Conservation (phyloP, 2,797 vertebrate genomes). For the Florisuga fusca region DNA sequence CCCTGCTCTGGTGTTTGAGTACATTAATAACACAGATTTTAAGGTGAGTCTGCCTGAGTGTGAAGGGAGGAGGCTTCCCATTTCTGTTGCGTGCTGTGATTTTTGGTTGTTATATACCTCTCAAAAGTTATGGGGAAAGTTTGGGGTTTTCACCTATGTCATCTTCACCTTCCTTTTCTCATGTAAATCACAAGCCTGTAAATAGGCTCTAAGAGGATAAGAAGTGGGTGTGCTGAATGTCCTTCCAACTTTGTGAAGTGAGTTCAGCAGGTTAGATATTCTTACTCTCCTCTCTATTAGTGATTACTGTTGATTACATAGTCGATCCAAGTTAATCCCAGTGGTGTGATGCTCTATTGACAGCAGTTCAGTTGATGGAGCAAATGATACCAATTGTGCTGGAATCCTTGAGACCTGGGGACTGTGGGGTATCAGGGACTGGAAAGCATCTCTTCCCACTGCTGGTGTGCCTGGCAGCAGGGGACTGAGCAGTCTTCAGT, state of each 20-base stretch:
- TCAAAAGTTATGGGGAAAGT: neutral
- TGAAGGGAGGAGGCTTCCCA: neutral
- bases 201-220: neutral
- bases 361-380: neutral
- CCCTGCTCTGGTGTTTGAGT: constrained; percentile 98
- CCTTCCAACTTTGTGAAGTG: neutral
- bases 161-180: neutral
- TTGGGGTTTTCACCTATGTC: neutral
- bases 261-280: constrained; percentile 11
- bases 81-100: neutral
- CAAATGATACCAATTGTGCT: neutral
- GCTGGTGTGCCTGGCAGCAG: neutral
- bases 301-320: neutral
- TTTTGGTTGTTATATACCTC: neutral
- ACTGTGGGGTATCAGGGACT: neutral
- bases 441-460: neutral
- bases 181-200: neutral
- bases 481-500: neutral
- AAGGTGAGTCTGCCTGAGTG: constrained; percentile 86
- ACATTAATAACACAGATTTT: constrained; percentile 99
- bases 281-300: constrained; percentile 19
- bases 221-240: neutral
- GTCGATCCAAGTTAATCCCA: constrained; percentile 18
- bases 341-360: neutral
- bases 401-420: neutral